A percentile compares a stretch with the other conserved stretches of the same genome.
These are phyloP conservation scores for Drosophila atripex DNA, from an alignment of 2,888 invertebrate genomes.

Conservation along the genomic window DNA sequence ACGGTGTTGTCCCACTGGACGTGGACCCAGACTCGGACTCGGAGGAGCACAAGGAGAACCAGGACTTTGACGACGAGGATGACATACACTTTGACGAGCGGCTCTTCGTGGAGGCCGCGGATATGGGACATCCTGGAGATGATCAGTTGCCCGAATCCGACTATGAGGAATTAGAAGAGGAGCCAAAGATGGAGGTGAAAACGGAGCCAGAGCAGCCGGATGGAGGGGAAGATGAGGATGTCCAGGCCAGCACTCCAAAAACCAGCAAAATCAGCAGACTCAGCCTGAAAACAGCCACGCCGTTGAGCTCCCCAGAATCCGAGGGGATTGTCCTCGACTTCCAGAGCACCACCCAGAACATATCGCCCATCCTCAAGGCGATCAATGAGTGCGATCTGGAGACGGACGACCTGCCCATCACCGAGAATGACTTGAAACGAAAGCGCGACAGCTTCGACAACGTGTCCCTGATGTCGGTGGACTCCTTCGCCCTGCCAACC, in stretches of 20 bases:
- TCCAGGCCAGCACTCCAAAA: conserved; percentile 66
- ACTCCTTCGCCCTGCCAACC: conserved; percentile 80
- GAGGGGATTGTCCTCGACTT: conserved; percentile 65
- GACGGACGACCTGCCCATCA: conserved; percentile 76
- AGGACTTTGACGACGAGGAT: conserved; percentile 49
- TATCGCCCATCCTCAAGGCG: conserved; percentile 81
- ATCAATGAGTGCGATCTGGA: conserved; percentile 67
- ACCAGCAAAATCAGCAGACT: conserved; percentile 29
- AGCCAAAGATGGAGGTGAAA: conserved; percentile 36
- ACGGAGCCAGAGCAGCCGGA: neutral
- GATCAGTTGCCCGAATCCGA: conserved; percentile 65
- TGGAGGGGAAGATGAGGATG: conserved; percentile 43
- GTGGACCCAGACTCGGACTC: conserved; percentile 14
- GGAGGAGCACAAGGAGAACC: conserved; percentile 32
- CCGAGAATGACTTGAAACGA: conserved; percentile 81
- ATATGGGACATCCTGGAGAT: conserved; percentile 42
- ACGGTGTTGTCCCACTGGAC: neutral
- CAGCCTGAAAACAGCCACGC: conserved; percentile 39
- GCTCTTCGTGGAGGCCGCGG: conserved; percentile 69
- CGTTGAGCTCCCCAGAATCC: conserved; percentile 35
- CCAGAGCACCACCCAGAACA: conserved; percentile 63
- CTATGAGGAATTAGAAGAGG: conserved; percentile 29
- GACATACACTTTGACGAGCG: conserved; percentile 78
- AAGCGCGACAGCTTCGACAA: conserved; percentile 83
- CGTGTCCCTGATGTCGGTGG: conserved; percentile 82